Conservation (phyloP, 1,140 invertebrate genomes). For the Drosophila ironensis region DNA sequence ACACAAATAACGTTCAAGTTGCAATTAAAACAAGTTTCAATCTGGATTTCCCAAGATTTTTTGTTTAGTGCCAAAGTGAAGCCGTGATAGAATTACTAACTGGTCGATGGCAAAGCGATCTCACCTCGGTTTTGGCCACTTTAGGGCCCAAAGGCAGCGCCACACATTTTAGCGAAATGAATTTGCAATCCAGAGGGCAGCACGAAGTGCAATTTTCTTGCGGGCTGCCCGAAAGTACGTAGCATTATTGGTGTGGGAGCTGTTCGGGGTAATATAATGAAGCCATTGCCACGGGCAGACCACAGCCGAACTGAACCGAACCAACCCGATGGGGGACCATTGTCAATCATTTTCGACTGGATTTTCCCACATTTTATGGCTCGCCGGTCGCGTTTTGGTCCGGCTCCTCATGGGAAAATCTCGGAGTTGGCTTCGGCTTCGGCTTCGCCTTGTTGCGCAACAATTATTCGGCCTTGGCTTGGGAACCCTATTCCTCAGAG, state of each 20-base stretch:
- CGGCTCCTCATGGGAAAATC: conserved; percentile 66
- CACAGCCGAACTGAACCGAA: background rate
- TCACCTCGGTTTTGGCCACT: conserved; percentile 10
- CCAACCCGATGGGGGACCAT: conserved; percentile 3
- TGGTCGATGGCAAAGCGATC: conserved; percentile 4
- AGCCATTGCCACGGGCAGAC: conserved; percentile 61
- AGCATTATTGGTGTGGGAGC: conserved; percentile 68
- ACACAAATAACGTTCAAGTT: too few relatives aligned
- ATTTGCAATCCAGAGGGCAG: conserved; percentile 54
- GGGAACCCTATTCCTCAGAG: background rate
- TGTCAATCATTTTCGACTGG: conserved; percentile 43
- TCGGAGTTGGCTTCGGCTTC: conserved; percentile 57
- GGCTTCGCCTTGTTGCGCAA: conserved; percentile 61
- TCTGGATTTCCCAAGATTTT: background rate
- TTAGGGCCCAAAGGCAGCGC: conserved; percentile 39
- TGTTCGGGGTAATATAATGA: conserved; percentile 67
- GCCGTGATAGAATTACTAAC: conserved; percentile 23
- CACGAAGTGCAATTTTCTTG: conserved; percentile 71
- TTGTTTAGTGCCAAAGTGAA: background rate
- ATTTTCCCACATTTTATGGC: conserved; percentile 72
- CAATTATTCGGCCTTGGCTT: conserved; percentile 63
- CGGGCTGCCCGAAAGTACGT: conserved; percentile 21
- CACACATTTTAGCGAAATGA: conserved; percentile 58
- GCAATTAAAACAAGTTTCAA: too few relatives aligned
- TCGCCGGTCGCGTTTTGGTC: conserved; percentile 32